A percentile compares a stretch with the other conserved stretches of the same genome.
Evolutionary conservation across 2,888 invertebrate species (phyloP).

Genomic region (Notodromas monacha): DNA sequence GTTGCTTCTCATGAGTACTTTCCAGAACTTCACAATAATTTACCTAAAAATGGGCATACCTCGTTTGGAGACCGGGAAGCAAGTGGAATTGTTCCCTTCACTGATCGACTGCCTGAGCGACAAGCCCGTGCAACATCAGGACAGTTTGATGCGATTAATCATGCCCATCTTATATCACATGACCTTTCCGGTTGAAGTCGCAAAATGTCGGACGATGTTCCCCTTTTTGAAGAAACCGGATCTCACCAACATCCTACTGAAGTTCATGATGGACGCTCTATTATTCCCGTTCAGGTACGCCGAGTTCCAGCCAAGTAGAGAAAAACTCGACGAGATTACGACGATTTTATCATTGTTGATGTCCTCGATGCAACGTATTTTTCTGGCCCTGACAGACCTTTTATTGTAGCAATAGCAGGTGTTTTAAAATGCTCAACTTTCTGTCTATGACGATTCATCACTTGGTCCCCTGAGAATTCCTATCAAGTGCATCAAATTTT

Average conservation of each 20-base stretch:
- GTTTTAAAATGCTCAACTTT: no score
- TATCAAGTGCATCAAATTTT: no score
- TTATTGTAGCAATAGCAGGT: no score
- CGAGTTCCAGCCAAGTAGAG: no score
- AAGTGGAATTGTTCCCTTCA: slow-evolving; percentile 34
- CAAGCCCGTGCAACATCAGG: slow-evolving; percentile 48
- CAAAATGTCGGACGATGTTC: slow-evolving; percentile 25
- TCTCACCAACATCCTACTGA: slow-evolving; percentile 30
- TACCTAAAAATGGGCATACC: slow-evolving; percentile 75
- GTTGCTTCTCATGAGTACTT: slow-evolving; percentile 13
- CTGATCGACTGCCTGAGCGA: slow-evolving; percentile 41
- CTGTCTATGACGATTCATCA: no score
- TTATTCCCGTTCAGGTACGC: slow-evolving; percentile 53
- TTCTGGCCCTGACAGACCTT: no score
- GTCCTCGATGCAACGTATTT: no score
- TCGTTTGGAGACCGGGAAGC: slow-evolving; percentile 35
- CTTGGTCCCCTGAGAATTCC: no score
- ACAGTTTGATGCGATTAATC: slow-evolving; percentile 23
- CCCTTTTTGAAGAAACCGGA: slow-evolving; percentile 28
- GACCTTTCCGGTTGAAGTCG: slow-evolving; percentile 22
- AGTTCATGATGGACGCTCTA: slow-evolving; percentile 44
- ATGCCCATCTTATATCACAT: not conserved
- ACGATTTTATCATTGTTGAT: no score
- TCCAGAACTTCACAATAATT: slow-evolving; percentile 66
- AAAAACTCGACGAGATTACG: no score